These are phyloP conservation scores for Xylocopa sonorina DNA, from an alignment of 1,140 invertebrate genomes.

Conservation along the genomic window DNA sequence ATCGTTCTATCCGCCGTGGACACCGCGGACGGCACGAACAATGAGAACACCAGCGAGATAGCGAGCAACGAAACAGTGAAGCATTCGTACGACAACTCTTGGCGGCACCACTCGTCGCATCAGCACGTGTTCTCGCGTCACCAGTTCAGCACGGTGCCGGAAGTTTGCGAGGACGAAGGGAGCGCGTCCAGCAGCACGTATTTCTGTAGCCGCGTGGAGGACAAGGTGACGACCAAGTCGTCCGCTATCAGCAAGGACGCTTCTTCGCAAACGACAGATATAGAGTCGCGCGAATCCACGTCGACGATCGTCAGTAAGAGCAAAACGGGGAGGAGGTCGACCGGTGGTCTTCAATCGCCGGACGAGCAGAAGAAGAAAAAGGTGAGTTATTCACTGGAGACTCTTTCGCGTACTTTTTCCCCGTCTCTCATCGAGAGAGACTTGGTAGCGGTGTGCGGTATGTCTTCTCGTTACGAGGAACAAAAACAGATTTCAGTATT, in stretches of 20 bases:
- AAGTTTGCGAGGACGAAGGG: slow-evolving; percentile 77
- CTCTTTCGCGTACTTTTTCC: too few species aligned
- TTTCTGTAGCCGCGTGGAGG: slow-evolving; percentile 77
- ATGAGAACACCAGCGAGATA: slow-evolving; percentile 54
- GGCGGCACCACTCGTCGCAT: slow-evolving; percentile 74
- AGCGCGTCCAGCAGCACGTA: slow-evolving; percentile 73
- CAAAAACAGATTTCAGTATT: not conserved
- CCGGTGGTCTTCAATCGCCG: slow-evolving; percentile 37
- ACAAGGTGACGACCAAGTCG: slow-evolving; percentile 62
- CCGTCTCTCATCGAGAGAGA: too few species aligned
- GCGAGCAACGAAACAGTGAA: slow-evolving; percentile 49
- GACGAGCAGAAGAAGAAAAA: slow-evolving; percentile 65
- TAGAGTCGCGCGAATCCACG: slow-evolving; percentile 69
- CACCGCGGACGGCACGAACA: slow-evolving; percentile 35
- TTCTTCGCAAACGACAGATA: slow-evolving; percentile 83
- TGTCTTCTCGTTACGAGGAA: not conserved
- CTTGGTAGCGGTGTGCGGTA: too few species aligned
- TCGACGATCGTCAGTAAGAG: slow-evolving; percentile 60
- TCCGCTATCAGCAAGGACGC: slow-evolving; percentile 78
- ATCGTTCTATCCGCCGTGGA: slow-evolving; percentile 84
- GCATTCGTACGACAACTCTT: slow-evolving; percentile 70
- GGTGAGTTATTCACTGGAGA: slow-evolving; percentile 58
- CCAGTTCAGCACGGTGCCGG: slow-evolving; percentile 77
- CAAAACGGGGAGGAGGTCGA: slow-evolving; percentile 61
- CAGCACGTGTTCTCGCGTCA: slow-evolving; percentile 68